phyloP scores from a whole-genome alignment of 2,113 vertebrate genomes.

The Ploceus nigricollis region DNA sequence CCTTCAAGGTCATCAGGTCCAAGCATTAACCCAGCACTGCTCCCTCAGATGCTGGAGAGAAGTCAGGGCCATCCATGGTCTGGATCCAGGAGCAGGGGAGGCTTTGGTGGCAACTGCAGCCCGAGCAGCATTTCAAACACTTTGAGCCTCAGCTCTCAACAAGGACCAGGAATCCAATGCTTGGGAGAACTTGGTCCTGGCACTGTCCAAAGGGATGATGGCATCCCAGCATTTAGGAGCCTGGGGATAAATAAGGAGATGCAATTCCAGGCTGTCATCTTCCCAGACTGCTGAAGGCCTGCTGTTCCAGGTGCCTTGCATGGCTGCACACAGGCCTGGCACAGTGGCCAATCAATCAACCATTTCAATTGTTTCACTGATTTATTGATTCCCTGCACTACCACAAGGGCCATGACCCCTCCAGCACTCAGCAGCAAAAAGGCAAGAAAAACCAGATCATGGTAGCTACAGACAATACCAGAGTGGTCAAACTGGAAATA shows the following conservation, averaged over 20 bases:
- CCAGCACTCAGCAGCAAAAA: not conserved
- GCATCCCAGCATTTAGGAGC: not conserved
- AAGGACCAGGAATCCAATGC: not conserved
- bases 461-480: not conserved
- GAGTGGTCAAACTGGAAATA: not conserved
- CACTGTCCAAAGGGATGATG: not conserved
- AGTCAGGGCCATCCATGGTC: not conserved
- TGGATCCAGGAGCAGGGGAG: not conserved
- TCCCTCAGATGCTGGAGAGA: not conserved
- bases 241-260: not conserved
- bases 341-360: not conserved
- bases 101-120: not conserved
- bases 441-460: not conserved
- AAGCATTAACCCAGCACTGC: not conserved
- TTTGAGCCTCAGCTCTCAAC: not conserved
- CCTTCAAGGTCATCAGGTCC: not conserved
- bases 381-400: not conserved
- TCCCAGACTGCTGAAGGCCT: not conserved
- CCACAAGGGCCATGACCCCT: not conserved
- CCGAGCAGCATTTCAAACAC: not conserved
- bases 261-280: not conserved
- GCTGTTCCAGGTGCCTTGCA: not conserved
- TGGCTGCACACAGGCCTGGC: not conserved
- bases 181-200: not conserved
- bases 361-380: not conserved